Evolutionary conservation across 1,140 invertebrate species (phyloP), one percentile per base, ranked within the genome.

Genomic region (Drosophila ambigua): DNA sequence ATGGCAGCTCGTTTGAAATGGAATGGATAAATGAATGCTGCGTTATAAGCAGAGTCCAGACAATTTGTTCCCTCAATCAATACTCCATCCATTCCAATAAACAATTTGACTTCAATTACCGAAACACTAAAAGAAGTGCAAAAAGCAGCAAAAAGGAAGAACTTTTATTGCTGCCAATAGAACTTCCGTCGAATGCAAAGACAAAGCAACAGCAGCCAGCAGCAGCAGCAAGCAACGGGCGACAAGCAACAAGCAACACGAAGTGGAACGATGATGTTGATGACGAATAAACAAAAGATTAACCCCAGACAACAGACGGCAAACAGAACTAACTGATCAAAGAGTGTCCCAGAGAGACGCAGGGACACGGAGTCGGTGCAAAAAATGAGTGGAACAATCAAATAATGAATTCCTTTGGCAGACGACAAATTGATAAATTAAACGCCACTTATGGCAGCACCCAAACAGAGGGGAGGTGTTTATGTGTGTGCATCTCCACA

Each of bases 341-440:
- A 52, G 48, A 52, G 31, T 41, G 24, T 20, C 20, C 16, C n/a
- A 43, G 24, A 31, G 7, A 39, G 16, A 43, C 6, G 5, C 51
- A 43, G 41, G 2, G 54, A 49, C 28, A 55, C 48, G 11, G 31
- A 31, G 53, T 20, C 24, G 49, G 44, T 53, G 41, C 61, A 31
- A 20, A 53, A 67, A 55, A 41, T 31, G 43, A 60, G 15, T 50
- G 43, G 20, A 60, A 76, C 51, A 67, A 76, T 64, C 65, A 78
- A 85, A 85, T 81, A 88, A 87, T 88, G 72, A 88, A 88, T 88
- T 89, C 83, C 76, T 77, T 83, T 88, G 79, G 79, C 79, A 88
- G 83, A 83, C 83, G 65, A 54, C 79, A 87, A 88, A 88, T 88
- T 88, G 83, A 89, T 88, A 88, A 88, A 88, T 88, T 88, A 88